A percentile compares a stretch with the other conserved stretches of the same genome.
Conservation (phyloP, 1,140 invertebrate genomes). For the Charaxes varanes region DNA sequence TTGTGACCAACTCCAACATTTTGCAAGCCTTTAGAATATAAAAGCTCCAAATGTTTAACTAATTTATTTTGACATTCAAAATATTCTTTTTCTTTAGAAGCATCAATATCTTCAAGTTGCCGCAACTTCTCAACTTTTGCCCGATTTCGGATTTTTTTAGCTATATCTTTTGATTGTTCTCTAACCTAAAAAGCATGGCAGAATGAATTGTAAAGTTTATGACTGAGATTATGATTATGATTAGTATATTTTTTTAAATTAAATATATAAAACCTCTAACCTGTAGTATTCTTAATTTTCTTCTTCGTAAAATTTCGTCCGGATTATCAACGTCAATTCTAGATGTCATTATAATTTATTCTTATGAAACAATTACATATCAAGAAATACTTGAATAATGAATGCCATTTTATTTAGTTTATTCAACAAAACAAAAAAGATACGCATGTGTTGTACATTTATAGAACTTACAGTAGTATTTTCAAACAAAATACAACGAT, state of each 20-base stretch:
- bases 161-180: constrained; percentile 71
- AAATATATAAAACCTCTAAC: constrained; percentile 41
- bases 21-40: constrained; percentile 48
- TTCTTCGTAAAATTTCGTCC: constrained; percentile 64
- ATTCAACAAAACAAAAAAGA: background rate
- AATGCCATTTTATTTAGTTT: background rate
- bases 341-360: constrained; percentile 50
- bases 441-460: no score
- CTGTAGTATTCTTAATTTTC: constrained; percentile 67
- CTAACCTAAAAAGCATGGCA: constrained; percentile 49
- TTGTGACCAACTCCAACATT: constrained; percentile 56
- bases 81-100: constrained; percentile 53
- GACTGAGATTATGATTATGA: constrained; percentile 1
- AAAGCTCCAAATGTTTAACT: constrained; percentile 47
- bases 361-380: constrained; percentile 6
- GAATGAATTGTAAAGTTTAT: background rate
- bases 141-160: constrained; percentile 63
- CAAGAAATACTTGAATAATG: background rate
- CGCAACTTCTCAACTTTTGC: constrained; percentile 57
- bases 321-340: constrained; percentile 55
- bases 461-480: no score
- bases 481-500: no score
- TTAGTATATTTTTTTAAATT: constrained; percentile 1
- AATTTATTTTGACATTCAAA: constrained; percentile 51
- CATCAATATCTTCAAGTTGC: constrained; percentile 38